Percentiles rank a stretch among this genome's conserved stretches.
Conservation (phyloP, 2,113 vertebrate species). For the Phylloscopus whistleri region DNA sequence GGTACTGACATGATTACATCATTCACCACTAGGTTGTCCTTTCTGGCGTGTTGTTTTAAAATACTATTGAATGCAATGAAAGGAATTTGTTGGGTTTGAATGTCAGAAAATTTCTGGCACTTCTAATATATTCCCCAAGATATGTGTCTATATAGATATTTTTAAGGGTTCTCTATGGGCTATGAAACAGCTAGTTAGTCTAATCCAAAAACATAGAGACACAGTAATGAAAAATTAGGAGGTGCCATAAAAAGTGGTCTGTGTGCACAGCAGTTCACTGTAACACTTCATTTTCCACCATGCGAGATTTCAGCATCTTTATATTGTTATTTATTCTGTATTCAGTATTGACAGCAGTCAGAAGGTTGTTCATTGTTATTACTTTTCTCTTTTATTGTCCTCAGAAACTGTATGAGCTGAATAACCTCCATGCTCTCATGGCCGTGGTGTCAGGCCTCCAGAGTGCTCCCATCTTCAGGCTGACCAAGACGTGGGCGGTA, state of each 20-base stretch:
- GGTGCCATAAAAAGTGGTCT: not conserved
- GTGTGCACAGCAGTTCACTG: not conserved
- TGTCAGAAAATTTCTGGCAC: not conserved
- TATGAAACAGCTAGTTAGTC: not conserved
- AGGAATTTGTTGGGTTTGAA: not conserved
- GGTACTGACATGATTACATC: not conserved
- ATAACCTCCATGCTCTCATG: slow-evolving; percentile 97
- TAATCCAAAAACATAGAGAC: not conserved
- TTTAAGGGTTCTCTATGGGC: not conserved
- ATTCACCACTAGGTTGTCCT: not conserved
- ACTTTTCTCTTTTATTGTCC: not conserved
- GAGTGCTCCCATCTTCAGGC: slow-evolving; percentile 96
- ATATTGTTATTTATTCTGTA: not conserved
- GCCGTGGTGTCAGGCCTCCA: slow-evolving; percentile 94
- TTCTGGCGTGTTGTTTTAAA: not conserved
- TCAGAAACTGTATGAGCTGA: slow-evolving; percentile 96
- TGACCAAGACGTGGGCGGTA: slow-evolving; percentile 98
- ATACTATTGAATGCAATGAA: not conserved
- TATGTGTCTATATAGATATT: not conserved
- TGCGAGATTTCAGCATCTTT: not conserved
- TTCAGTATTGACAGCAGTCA: not conserved
- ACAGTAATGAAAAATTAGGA: not conserved
- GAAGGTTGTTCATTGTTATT: not conserved
- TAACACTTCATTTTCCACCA: not conserved
- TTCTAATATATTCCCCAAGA: not conserved